Conservation (phyloP, 2,113 vertebrate species). For the Pampusana beccarii region DNA sequence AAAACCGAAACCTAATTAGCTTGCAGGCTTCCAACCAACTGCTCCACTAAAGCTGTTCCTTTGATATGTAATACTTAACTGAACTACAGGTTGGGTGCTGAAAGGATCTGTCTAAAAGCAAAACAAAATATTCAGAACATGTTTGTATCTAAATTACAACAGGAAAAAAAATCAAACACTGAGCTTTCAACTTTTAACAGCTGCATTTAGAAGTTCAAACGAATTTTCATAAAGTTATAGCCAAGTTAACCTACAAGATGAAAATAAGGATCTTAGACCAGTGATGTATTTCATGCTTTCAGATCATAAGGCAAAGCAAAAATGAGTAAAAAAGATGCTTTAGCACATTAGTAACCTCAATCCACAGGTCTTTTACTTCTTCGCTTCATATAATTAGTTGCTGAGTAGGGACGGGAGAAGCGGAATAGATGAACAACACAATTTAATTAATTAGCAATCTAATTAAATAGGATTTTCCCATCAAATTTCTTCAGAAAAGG, state of each 20-base stretch:
- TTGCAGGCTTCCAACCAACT: not conserved
- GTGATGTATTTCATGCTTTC: not conserved
- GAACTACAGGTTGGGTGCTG: not conserved
- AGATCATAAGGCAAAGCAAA: not conserved
- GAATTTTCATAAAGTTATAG: not conserved
- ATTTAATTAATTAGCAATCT: not conserved
- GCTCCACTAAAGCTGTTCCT: not conserved
- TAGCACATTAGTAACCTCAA: not conserved
- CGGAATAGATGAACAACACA: not conserved
- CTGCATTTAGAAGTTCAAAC: not conserved
- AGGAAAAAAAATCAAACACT: not conserved
- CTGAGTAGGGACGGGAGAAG: not conserved
- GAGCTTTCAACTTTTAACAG: not conserved
- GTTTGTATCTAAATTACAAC: not conserved
- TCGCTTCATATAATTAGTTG: not conserved
- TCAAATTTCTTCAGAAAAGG: not conserved
- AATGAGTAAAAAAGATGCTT: not conserved
- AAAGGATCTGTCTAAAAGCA: not conserved
- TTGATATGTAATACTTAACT: not conserved
- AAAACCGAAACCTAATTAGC: not conserved
- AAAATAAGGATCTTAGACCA: not conserved
- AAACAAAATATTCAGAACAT: not conserved
- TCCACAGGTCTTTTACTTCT: not conserved
- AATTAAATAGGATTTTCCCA: not conserved
- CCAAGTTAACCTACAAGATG: not conserved